Conservation (phyloP, 2,797 vertebrate species). For the Morelia viridis region DNA sequence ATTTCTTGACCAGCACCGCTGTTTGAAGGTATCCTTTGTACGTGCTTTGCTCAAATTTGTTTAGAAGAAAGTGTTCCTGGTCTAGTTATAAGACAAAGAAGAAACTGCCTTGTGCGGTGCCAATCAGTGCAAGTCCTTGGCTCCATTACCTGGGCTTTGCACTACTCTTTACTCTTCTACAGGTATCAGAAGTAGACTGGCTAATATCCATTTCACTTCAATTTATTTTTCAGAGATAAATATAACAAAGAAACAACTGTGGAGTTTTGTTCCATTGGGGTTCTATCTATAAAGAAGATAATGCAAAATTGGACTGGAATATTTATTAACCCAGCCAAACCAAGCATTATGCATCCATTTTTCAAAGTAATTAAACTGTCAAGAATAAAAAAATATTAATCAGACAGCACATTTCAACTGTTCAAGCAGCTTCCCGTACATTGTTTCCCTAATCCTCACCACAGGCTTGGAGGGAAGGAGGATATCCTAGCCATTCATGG, state of each 20-base stretch:
- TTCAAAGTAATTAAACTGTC: not conserved
- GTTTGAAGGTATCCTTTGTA: not conserved
- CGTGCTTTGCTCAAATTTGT: not conserved
- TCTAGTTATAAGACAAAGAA: not conserved
- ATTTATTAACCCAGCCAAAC: constrained; percentile 2
- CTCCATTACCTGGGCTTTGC: not conserved
- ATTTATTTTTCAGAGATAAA: not conserved
- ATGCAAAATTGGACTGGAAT: not conserved
- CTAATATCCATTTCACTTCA: not conserved
- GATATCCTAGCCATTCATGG: not conserved
- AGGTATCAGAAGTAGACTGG: no score
- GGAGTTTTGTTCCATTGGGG: not conserved
- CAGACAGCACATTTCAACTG: not conserved
- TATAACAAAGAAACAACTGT: not conserved
- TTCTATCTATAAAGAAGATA: not conserved
- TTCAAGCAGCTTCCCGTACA: not conserved
- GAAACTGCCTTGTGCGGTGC: no score
- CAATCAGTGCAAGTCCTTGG: not conserved
- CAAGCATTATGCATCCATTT: not conserved
- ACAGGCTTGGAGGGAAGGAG: not conserved
- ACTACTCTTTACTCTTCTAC: not conserved
- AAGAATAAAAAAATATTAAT: not conserved
- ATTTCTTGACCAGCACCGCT: not conserved
- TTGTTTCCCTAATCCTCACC: not conserved
- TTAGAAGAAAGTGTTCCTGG: not conserved